Percentiles rank a stretch among this genome's conserved stretches.
These are phyloP conservation scores for Ptilorrhoa leucosticta DNA, from an alignment of 2,113 vertebrate species.

Conservation along the genomic window DNA sequence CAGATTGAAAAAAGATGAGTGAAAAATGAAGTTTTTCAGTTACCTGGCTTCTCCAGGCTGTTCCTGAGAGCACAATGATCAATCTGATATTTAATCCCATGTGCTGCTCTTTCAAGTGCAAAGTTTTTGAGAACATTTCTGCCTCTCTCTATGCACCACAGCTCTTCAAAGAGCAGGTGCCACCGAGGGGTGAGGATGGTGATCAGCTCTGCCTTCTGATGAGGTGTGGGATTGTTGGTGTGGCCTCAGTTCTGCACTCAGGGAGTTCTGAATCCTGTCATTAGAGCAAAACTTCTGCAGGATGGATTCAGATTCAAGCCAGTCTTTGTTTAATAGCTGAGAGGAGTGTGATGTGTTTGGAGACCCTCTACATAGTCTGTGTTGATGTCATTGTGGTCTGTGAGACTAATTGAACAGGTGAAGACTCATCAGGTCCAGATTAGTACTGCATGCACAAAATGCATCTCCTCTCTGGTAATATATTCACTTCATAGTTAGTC, in stretches of 20 bases:
- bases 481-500: not conserved
- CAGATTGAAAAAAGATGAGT: not conserved
- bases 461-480: not conserved
- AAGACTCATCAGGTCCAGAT: not conserved
- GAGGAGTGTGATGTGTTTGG: not conserved
- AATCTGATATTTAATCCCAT: not conserved
- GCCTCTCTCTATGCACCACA: not conserved
- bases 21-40: not conserved
- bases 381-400: rapidly evolving
- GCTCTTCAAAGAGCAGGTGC: not conserved
- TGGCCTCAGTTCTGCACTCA: not conserved
- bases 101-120: not conserved
- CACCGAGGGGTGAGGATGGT: not conserved
- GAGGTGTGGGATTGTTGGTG: not conserved
- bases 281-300: not conserved
- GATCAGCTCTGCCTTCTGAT: not conserved
- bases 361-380: not conserved
- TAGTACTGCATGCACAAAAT: not conserved
- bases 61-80: not conserved
- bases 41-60: not conserved
- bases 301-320: not conserved
- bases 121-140: not conserved
- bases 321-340: not conserved
- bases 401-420: not conserved
- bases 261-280: not conserved